phyloP scores from a whole-genome alignment of 64 coral and sea anemone genomes.

The Platygyra sinensis region DNA sequence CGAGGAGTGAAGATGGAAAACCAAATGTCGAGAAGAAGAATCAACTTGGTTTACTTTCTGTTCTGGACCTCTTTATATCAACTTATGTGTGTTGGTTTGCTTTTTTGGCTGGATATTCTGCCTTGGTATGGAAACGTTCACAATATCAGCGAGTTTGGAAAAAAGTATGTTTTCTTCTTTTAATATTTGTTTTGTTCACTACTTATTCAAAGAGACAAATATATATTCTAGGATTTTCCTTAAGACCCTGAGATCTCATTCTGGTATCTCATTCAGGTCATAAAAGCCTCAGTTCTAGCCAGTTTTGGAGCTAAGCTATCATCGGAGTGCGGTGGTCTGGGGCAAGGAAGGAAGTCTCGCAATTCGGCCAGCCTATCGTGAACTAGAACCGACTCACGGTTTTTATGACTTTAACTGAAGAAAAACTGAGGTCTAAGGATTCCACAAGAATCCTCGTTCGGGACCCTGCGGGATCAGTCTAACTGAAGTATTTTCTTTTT shows the following conservation, averaged over 20 bases:
- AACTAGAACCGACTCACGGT: no score
- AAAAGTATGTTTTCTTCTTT: slow-evolving; percentile 70
- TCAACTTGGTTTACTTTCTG: slow-evolving; percentile 83
- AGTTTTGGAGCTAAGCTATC: no score
- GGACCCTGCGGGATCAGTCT: neutral
- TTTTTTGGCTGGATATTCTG: slow-evolving; percentile 94
- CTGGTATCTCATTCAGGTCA: no score
- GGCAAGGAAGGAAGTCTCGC: no score
- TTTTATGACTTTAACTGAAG: no score
- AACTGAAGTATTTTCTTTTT: neutral
- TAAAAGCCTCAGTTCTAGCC: no score
- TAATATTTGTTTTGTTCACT: neutral
- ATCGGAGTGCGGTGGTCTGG: no score
- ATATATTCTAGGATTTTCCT: no score
- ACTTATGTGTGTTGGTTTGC: slow-evolving; percentile 42
- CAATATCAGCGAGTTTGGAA: slow-evolving; percentile 81
- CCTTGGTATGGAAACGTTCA: slow-evolving; percentile 82
- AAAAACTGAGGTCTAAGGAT: no score
- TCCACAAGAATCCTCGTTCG: no score
- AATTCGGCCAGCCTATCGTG: no score
- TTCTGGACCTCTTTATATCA: slow-evolving; percentile 94
- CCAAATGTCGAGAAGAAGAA: slow-evolving; percentile 44
- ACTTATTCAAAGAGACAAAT: neutral
- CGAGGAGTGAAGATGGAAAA: slow-evolving; percentile 85
- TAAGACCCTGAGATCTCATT: no score